Conservation (phyloP, 2,888 invertebrate species). For the Agrochola macilenta region DNA sequence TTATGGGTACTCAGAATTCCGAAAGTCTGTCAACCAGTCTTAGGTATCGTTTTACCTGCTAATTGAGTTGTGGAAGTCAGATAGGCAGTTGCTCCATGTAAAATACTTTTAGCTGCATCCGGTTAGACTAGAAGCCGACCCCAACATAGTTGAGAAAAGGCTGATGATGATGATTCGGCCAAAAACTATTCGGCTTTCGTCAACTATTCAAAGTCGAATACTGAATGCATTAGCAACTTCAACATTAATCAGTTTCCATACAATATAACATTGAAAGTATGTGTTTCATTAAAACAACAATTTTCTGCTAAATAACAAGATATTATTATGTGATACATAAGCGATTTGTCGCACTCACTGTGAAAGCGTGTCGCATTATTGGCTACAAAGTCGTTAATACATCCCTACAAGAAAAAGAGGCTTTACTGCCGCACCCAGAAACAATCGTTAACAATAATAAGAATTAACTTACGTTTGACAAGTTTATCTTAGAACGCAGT, state of each 20-base stretch:
- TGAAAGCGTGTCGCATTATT: not conserved
- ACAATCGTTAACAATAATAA: not conserved
- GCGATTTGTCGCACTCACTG: constrained; percentile 40
- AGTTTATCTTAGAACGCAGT: not conserved
- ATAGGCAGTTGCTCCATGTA: not conserved
- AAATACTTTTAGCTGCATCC: not conserved
- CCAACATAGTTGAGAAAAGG: not conserved
- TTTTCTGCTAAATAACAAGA: constrained; percentile 62
- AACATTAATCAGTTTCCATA: constrained; percentile 17
- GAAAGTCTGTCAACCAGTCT: not conserved
- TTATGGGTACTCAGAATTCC: not conserved
- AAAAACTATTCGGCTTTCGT: constrained; percentile 12
- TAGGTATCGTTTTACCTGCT: not conserved
- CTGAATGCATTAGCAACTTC: constrained; percentile 13
- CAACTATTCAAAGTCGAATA: constrained; percentile 22
- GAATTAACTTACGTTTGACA: not conserved
- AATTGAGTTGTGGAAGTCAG: not conserved
- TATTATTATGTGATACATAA: constrained; percentile 53
- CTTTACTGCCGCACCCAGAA: not conserved
- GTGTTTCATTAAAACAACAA: constrained; percentile 28
- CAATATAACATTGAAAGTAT: constrained; percentile 35
- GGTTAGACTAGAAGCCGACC: not conserved
- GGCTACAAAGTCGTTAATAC: not conserved
- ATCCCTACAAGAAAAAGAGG: not conserved
- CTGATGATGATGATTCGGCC: not conserved